Conservation (phyloP, 2,113 vertebrate species). For the Passerina amoena region DNA sequence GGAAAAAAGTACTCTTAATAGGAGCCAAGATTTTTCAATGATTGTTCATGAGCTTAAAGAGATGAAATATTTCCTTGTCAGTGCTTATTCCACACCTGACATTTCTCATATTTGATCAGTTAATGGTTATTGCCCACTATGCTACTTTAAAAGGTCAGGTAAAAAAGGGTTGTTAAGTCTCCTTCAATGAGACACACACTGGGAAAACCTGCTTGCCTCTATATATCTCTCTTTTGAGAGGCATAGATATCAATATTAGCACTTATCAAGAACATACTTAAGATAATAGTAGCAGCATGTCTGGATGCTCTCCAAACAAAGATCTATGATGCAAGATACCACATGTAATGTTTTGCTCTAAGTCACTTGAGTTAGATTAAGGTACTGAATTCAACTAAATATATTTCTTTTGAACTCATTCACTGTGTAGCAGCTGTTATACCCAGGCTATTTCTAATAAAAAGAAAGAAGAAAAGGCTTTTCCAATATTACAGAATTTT, state of each 20-base stretch:
- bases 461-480: not conserved
- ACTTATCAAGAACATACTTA: slow-evolving; percentile 34
- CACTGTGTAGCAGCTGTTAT: not conserved
- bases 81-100: slow-evolving; percentile 68
- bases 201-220: slow-evolving; percentile 30
- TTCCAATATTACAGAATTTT: not conserved
- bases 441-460: not conserved
- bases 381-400: not conserved
- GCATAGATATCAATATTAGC: slow-evolving; percentile 26
- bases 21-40: slow-evolving; percentile 40
- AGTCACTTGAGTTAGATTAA: not conserved
- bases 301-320: slow-evolving; percentile 46
- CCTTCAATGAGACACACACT: slow-evolving; percentile 41
- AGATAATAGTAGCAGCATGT: slow-evolving; percentile 39
- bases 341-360: not conserved
- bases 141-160: slow-evolving; percentile 74
- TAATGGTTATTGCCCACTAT: slow-evolving; percentile 75
- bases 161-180: slow-evolving; percentile 62
- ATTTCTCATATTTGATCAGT: slow-evolving; percentile 77
- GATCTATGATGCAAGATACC: not conserved
- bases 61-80: slow-evolving; percentile 73
- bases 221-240: slow-evolving; percentile 35
- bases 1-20: not conserved
- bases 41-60: slow-evolving; percentile 61
- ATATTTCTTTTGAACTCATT: not conserved